Evolutionary conservation across 2,113 vertebrate genomes (phyloP), one percentile per base, ranked within the genome.

Genomic region (Sturnus vulgaris): DNA sequence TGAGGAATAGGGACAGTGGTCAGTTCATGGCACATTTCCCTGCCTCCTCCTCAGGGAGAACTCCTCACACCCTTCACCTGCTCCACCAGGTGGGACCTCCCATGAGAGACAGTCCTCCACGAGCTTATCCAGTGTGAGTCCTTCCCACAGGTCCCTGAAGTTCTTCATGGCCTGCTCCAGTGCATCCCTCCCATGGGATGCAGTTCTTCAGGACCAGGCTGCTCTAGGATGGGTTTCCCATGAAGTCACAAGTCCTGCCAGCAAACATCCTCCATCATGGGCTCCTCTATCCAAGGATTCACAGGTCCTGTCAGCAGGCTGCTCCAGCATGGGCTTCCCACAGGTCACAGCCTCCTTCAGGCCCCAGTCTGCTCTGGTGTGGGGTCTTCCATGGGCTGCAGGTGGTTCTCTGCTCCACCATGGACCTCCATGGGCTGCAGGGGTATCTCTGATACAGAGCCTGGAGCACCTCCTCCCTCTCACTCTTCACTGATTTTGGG

Each of bases 171-270:
- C 9, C 60, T 75, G 23, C 22, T 52, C 10, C 60, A 46, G 59
- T 11, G 28, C 17, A 7, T 52, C 44, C 9, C 37, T 59, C 52
- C 0, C 0, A 20, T 0, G 7, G 68, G 10, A 28, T 14, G 37
- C 17, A 73, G 31, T 52, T 15, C 31, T 44, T 44, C 37, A 88
- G 59, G 44, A 59, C 2, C 27, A 59, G 33, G 27, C 18, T 66
- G 52, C 23, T 44, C 33, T 12, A 28, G 8, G 3, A 3, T 12
- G 19, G 37, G 5, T 7, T 57, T 15, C 17, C 12, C 27, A 44
- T 24, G 33, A 19, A 44, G 37, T 28, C 52, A 44, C 37, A 33
- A 33, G 19, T 28, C 23, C 39, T 59, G 27, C 10, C 44, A 65
- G 59, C 33, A 65, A 65, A 65, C 21, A 4, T 20, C 22, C 14